A percentile compares a stretch with the other conserved stretches of the same genome.
These are phyloP conservation scores for Lindbergichthys nudifrons DNA, from an alignment of 2,797 vertebrate species.

Conservation along the genomic window DNA sequence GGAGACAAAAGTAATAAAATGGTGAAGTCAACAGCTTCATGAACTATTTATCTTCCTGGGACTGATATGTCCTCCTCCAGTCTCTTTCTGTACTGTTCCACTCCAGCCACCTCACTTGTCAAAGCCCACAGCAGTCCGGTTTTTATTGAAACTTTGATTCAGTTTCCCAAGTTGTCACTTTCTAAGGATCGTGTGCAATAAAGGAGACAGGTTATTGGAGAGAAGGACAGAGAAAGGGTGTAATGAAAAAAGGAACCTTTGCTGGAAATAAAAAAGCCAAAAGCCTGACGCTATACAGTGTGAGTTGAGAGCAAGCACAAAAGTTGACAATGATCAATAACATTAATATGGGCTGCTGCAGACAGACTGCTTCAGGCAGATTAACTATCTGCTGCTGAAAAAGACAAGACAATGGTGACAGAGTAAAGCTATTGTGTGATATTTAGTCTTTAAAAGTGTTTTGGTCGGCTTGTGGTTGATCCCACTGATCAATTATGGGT, in stretches of 20 bases:
- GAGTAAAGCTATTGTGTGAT: slow-evolving; percentile 29
- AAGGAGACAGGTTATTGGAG: slow-evolving; percentile 80
- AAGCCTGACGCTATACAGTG: slow-evolving; percentile 35
- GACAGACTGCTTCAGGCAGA: slow-evolving; percentile 67
- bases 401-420: slow-evolving; percentile 55
- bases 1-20: slow-evolving; percentile 83
- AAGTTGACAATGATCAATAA: slow-evolving; percentile 84
- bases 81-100: slow-evolving; percentile 63
- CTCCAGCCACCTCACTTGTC: slow-evolving; percentile 77
- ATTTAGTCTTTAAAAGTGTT: slow-evolving; percentile 27
- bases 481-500: not conserved
- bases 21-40: slow-evolving; percentile 82
- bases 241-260: slow-evolving; percentile 76
- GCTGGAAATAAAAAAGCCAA: slow-evolving; percentile 46
- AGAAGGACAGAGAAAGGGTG: slow-evolving; percentile 58
- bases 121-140: slow-evolving; percentile 75
- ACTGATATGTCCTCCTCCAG: slow-evolving; percentile 75
- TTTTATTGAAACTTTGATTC: slow-evolving; percentile 85
- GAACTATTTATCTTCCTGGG: slow-evolving; percentile 83
- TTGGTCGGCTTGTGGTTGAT: slow-evolving; percentile 6
- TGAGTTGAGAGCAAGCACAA: slow-evolving; percentile 57
- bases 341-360: slow-evolving; percentile 78
- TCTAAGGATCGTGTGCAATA: slow-evolving; percentile 83
- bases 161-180: slow-evolving; percentile 82
- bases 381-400: slow-evolving; percentile 59